Evolutionary conservation across 2,888 invertebrate genomes (phyloP), one percentile per base, ranked within the genome.

Genomic region (Thalpophila matura): DNA sequence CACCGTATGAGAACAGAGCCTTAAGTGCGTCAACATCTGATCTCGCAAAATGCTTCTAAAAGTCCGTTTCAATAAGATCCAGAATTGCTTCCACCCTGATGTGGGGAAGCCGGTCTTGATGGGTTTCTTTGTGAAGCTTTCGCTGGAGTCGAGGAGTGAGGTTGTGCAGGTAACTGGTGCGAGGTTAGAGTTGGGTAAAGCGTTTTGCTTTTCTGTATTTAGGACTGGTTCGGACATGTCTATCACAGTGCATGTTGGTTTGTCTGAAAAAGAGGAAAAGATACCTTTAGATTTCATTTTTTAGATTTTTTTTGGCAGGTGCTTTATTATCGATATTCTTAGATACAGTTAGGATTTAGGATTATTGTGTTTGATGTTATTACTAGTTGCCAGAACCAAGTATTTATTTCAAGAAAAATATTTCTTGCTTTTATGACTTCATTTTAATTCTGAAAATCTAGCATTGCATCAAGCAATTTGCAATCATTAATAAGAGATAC

Each of bases 1-100:
- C 58, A 98, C 96, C 53, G 99, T 96, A 88, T 98, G 98, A 42
- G 98, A 97, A 74, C 98, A 96, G 76, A 99, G 95, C 79, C 99
- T 96, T 93, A 99, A 96, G 82, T 98, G 97, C 43, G 99, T 99
- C 87, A 99, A 91, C 91, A 98, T 99, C 95, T 98, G 97, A 86
- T 98, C 98, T 78, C 98, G 95, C 79, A 98, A 95, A 78, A 98
- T 98, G 78, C 98, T 98, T 60, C 97, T 95, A 88, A 98, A 97
- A 9, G 98, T 98, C 64, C 98, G 95, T 84, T 98, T 98, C 81
- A 99, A 95, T 81, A 99, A 95, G 81, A 99, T 98, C 96, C 97
- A 97, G 91, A 98, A 98, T 88, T 98, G 98, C 82, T 96, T 96
- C 95, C 96, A 97, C 33, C 97, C 97, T 51, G 97, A 97, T 0